Percentiles rank a stretch among this genome's conserved stretches.
These are phyloP conservation scores for Alethe castanea DNA, from an alignment of 2,113 vertebrate species.

Conservation along the genomic window DNA sequence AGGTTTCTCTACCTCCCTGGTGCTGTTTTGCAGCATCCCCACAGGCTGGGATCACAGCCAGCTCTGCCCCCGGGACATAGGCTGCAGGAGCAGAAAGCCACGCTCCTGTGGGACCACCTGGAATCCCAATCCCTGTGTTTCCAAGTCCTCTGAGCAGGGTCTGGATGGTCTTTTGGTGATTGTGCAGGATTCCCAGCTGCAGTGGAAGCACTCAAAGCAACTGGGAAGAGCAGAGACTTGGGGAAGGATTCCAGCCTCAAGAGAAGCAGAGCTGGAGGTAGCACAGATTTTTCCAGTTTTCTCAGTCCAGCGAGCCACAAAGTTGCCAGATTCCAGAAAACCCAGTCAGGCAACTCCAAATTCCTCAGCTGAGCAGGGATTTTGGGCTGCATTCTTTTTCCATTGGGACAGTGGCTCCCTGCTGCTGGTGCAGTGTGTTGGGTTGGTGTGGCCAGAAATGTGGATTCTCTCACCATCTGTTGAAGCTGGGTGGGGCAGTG, in stretches of 20 bases:
- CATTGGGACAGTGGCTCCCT: not conserved
- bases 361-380: not conserved
- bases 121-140: not conserved
- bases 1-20: not conserved
- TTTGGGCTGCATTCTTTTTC: rapidly evolving
- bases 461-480: too few species aligned
- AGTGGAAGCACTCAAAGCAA: not conserved
- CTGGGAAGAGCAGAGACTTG: not conserved
- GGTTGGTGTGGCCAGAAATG: too few species aligned
- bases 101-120: not conserved
- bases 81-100: not conserved
- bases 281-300: not conserved
- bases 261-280: not conserved
- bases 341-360: rapidly evolving
- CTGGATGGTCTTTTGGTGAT: not conserved
- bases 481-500: too few species aligned
- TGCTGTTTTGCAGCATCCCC: rapidly evolving
- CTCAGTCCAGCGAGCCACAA: not conserved
- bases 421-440: not conserved
- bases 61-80: not conserved
- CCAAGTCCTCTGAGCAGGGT: not conserved
- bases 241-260: not conserved
- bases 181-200: not conserved
- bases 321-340: not conserved
- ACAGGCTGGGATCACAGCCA: rapidly evolving